Conservation (phyloP, 2,888 invertebrate genomes). For the Tenthredo notha region DNA sequence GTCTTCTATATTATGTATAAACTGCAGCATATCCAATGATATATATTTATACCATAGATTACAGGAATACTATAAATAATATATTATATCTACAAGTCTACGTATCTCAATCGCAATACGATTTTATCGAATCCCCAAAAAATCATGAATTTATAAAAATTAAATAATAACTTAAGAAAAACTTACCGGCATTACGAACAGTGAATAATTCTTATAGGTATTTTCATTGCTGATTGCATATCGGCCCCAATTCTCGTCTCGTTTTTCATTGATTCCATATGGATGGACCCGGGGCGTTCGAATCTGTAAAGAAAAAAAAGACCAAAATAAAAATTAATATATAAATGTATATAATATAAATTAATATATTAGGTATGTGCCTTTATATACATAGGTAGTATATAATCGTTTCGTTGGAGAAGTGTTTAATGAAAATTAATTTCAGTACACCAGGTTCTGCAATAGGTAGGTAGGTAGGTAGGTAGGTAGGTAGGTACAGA, state of each 20-base stretch:
- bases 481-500: background rate
- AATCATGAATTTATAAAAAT: background rate
- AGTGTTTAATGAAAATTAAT: slow-evolving; percentile 3
- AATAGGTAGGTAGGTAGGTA: background rate
- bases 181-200: slow-evolving; percentile 33
- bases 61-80: background rate
- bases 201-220: background rate
- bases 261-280: slow-evolving; percentile 13
- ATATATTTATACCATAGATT: background rate
- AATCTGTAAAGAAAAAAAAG: background rate
- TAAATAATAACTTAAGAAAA: background rate
- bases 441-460: background rate
- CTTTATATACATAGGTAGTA: too few relatives aligned
- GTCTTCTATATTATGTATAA: background rate
- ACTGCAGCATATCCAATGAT: background rate
- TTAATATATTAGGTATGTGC: too few relatives aligned
- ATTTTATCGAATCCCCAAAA: background rate
- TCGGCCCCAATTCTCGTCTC: background rate
- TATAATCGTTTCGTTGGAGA: too few relatives aligned
- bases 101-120: background rate
- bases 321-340: too few relatives aligned
- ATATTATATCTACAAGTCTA: background rate
- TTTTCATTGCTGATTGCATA: slow-evolving; percentile 9
- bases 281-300: background rate
- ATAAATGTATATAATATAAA: too few relatives aligned